A percentile compares a stretch with the other conserved stretches of the same genome.
These are phyloP conservation scores for Mycteria americana DNA, from an alignment of 2,797 vertebrate species.

Conservation along the genomic window DNA sequence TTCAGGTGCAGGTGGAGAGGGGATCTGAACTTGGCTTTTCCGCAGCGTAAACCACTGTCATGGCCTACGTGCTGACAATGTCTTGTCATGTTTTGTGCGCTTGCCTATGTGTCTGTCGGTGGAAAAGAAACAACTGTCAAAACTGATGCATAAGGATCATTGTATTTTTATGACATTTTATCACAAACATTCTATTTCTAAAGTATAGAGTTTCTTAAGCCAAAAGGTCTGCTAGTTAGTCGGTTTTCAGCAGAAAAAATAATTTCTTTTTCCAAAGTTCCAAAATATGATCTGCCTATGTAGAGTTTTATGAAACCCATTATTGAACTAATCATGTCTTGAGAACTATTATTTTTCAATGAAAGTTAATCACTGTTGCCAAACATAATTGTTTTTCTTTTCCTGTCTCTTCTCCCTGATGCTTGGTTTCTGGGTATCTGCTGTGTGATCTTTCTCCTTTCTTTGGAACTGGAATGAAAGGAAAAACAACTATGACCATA, in stretches of 20 bases:
- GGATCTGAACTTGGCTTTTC: background rate
- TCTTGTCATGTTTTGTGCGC: background rate
- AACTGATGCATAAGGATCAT: background rate
- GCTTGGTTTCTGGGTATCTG: background rate
- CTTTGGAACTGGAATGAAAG: background rate
- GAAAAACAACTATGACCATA: background rate
- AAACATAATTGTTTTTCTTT: background rate
- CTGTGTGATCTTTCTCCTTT: background rate
- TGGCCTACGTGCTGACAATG: background rate
- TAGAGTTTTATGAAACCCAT: background rate
- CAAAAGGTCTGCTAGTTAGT: background rate
- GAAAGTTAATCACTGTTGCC: background rate
- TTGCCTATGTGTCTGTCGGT: background rate
- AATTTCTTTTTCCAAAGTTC: background rate
- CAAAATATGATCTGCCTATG: background rate
- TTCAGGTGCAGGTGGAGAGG: background rate
- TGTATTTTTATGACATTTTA: background rate
- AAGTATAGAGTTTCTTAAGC: background rate
- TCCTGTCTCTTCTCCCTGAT: background rate
- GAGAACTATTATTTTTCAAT: background rate
- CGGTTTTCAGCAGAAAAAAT: background rate
- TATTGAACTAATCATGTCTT: background rate
- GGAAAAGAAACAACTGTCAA: background rate
- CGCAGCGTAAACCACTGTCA: background rate
- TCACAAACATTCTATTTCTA: background rate